Conservation (phyloP, 2,888 invertebrate genomes). For the Epsilonema sp. region DNA sequence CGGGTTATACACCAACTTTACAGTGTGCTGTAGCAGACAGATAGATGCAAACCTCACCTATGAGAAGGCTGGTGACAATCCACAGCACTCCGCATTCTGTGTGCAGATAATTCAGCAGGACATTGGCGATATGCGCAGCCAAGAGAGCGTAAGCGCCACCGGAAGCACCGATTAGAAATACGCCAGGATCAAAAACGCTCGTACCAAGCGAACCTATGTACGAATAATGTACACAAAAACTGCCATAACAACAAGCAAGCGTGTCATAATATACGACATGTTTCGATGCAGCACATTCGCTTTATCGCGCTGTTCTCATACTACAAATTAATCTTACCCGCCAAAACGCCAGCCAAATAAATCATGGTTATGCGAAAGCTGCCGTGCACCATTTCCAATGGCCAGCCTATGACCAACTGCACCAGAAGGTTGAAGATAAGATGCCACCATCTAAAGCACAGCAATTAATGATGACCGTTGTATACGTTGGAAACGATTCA, state of each 20-base stretch:
- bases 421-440: conserved; percentile 63
- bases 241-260: no score
- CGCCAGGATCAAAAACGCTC: conserved; percentile 31
- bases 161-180: conserved; percentile 60
- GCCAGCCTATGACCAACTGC: conserved; percentile 73
- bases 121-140: conserved; percentile 60
- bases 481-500: not conserved
- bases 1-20: no score
- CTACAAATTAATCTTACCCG: conserved; percentile 35
- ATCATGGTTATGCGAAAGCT: conserved; percentile 46
- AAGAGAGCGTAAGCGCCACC: conserved; percentile 69
- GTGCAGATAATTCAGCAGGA: conserved; percentile 70
- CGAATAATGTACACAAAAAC: not conserved
- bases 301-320: no score
- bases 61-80: conserved; percentile 67
- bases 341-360: conserved; percentile 53
- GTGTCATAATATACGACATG: no score
- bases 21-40: no score
- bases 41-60: conserved; percentile 56
- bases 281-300: no score
- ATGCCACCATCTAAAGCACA: conserved; percentile 40
- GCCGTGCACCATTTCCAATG: conserved; percentile 73
- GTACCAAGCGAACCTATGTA: conserved; percentile 45
- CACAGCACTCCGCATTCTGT: conserved; percentile 80
- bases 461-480: not conserved